Evolutionary conservation across 2,113 vertebrate species (phyloP), one percentile per base, ranked within the genome.

Genomic region (Garra rufa): DNA sequence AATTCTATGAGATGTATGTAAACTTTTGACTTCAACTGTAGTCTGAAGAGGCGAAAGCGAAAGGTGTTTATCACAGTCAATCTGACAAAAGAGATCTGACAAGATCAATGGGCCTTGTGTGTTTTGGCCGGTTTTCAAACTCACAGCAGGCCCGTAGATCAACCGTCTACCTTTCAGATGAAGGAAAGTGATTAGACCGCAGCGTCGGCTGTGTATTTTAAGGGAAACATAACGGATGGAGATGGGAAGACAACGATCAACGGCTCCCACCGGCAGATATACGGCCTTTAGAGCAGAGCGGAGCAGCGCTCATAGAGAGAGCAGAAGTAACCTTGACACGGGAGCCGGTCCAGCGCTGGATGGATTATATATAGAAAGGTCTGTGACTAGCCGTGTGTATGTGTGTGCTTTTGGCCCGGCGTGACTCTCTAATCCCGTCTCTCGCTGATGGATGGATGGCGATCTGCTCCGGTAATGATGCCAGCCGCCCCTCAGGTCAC

Each of bases 391-490:
- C 43, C 48, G 24, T 83, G 38, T 80, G 79, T 81, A 8, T 82
- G 52, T 83, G n/a, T 80, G 80, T 52, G 43, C 43, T 50, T 79
- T 48, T 48, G 81, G 41, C 76, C 52, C n/a, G 38, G 75, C 74
- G 19, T 78, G 79, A 78, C 52, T 76, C 50, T 44, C 38, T 85
- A 74, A 86, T 79, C 82, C 74, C 48, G 28, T 79, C 65, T 82
- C 28, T 43, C 74, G 2, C 73, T 59, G 83, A 83, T 81, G 81
- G 78, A 82, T 76, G 77, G 85, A 87, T 70, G 71, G 74, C 15
- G 43, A 81, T 76, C 69, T 78, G 69, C 50, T 76, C 81, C 24
- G 11, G 76, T 85, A 85, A 85, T 83, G 85, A 87, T 83, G 87
- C 73, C 87, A 81, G 70, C 34, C 65, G 17, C 76, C 34, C 87